Percentiles rank a stretch among this genome's conserved stretches.
Conservation (phyloP, 2,888 invertebrate species). For the Hofmannophila pseudospretella region DNA sequence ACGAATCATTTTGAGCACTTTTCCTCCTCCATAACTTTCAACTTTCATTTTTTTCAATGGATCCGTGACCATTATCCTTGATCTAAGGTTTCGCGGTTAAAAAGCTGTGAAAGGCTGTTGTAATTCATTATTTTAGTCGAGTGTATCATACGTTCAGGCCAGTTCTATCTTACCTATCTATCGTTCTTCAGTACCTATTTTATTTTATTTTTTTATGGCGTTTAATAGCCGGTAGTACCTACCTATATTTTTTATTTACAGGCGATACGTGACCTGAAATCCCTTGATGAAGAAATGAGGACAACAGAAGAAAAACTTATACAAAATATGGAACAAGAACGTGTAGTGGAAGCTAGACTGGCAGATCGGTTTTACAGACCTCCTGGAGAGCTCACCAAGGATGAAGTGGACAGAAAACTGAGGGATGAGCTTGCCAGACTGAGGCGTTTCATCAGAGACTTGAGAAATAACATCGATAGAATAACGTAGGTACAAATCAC, state of each 20-base stretch:
- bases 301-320: slow-evolving; percentile 82
- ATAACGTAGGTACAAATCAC: slow-evolving; percentile 77
- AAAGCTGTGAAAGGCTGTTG: no score
- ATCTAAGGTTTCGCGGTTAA: no score
- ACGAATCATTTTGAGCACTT: no score
- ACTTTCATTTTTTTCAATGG: no score
- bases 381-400: slow-evolving; percentile 80
- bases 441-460: slow-evolving; percentile 73
- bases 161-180: no score
- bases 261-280: slow-evolving; percentile 83
- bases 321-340: slow-evolving; percentile 82
- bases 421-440: slow-evolving; percentile 80
- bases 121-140: no score
- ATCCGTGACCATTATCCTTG: no score
- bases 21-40: no score
- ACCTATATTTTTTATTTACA: slow-evolving; percentile 34
- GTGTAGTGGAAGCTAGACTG: slow-evolving; percentile 84
- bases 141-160: no score
- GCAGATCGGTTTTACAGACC: slow-evolving; percentile 83
- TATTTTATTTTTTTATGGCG: no score
- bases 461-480: slow-evolving; percentile 76
- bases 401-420: slow-evolving; percentile 80
- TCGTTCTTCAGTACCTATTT: no score
- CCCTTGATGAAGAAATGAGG: slow-evolving; percentile 81
- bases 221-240: no score